Conservation (phyloP, 2,113 vertebrate species). For the Panurus biarmicus region DNA sequence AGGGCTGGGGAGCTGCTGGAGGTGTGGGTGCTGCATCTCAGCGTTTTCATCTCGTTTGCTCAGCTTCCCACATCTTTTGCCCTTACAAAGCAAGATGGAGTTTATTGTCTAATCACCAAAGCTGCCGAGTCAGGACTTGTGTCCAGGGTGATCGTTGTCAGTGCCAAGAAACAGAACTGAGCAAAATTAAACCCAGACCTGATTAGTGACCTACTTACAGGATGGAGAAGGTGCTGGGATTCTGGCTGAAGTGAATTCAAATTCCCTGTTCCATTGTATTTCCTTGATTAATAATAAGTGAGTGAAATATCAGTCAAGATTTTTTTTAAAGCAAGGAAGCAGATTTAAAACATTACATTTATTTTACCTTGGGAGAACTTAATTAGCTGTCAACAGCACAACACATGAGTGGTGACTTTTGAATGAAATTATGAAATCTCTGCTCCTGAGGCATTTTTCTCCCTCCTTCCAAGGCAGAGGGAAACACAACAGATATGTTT, state of each 20-base stretch:
- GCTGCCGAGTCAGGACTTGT: conserved; percentile 3
- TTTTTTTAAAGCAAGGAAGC: conserved; percentile 22
- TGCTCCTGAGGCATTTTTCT: conserved; percentile 58
- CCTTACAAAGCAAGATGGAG: neutral
- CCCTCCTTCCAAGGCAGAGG: conserved; percentile 24
- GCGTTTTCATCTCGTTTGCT: neutral
- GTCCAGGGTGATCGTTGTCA: neutral
- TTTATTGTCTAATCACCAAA: neutral
- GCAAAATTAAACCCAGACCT: neutral
- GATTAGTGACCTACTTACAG: neutral
- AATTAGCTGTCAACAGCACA: conserved; percentile 69
- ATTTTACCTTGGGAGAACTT: conserved; percentile 70
- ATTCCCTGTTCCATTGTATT: neutral
- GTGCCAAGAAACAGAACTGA: neutral
- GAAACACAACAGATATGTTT: conserved; percentile 35
- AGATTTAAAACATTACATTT: conserved; percentile 28
- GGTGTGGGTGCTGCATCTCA: neutral
- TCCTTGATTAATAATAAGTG: neutral
- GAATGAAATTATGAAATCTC: conserved; percentile 63
- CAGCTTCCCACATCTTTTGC: neutral
- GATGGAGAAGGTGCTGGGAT: neutral
- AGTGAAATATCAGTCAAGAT: conserved; percentile 7
- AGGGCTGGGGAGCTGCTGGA: neutral
- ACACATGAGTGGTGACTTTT: conserved; percentile 55
- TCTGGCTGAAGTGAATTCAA: neutral